Conservation (phyloP, 1,140 invertebrate species). For the Micrasema longulum region DNA sequence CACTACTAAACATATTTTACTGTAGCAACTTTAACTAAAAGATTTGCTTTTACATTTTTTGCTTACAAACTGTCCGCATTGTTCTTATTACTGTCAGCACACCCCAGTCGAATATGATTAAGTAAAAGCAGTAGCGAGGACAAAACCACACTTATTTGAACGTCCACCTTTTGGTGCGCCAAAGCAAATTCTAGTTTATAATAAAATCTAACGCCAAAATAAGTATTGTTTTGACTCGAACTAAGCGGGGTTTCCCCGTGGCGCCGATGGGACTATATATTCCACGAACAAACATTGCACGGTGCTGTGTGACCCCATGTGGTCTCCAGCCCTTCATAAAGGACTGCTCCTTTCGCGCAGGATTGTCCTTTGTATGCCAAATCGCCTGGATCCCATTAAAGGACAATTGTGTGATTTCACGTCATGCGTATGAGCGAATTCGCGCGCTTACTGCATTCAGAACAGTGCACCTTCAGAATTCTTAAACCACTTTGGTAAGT, state of each 20-base stretch:
- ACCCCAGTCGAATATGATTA: no score
- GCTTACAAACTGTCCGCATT: no score
- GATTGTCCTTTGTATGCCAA: slow-evolving; percentile 36
- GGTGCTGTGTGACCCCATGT: slow-evolving; percentile 16
- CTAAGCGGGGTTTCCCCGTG: slow-evolving; percentile 22
- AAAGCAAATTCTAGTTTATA: not conserved
- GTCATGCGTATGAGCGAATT: slow-evolving; percentile 8
- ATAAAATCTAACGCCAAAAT: slow-evolving; percentile 35
- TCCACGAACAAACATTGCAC: slow-evolving; percentile 22
- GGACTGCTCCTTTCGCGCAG: slow-evolving; percentile 30
- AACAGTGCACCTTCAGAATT: no score
- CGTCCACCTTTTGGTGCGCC: not conserved
- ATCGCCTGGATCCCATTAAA: slow-evolving; percentile 31
- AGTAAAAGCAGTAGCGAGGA: no score
- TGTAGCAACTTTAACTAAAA: no score
- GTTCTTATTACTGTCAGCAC: no score
- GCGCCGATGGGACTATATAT: slow-evolving; percentile 3
- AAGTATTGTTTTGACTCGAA: slow-evolving; percentile 37
- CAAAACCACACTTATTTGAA: no score
- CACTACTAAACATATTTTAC: no score
- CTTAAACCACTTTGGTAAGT: no score
- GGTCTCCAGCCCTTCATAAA: slow-evolving; percentile 22
- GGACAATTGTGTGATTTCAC: slow-evolving; percentile 31
- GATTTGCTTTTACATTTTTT: no score
- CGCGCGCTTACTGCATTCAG: not conserved